A percentile compares a stretch with the other conserved stretches of the same genome.
Conservation (phyloP, 1,140 invertebrate genomes). For the Aphelenchoides fujianensis region DNA sequence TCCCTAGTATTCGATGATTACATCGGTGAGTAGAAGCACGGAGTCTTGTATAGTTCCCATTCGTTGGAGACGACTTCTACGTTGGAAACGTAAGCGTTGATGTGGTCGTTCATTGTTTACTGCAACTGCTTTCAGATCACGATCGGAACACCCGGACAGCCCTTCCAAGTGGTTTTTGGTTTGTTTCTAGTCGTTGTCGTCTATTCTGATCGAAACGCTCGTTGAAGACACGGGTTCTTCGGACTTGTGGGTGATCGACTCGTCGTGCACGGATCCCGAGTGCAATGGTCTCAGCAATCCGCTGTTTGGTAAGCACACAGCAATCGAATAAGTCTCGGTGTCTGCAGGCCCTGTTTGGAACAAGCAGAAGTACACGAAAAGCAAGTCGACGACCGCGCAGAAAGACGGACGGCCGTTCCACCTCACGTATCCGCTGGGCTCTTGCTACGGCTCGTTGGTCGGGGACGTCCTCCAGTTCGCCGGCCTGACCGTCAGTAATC, state of each 20-base stretch:
- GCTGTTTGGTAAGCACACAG: no score
- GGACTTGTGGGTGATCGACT: constrained; percentile 50
- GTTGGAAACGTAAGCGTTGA: constrained; percentile 47
- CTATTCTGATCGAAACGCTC: no score
- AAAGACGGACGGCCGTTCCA: constrained; percentile 31
- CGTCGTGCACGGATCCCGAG: constrained; percentile 34
- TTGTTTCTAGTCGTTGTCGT: constrained; percentile 26
- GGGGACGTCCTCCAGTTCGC: constrained; percentile 35
- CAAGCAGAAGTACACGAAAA: constrained; percentile 44
- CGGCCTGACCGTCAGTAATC: constrained; percentile 35
- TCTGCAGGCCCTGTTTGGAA: constrained; percentile 30
- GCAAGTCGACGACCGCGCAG: constrained; percentile 37
- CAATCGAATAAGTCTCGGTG: no score
- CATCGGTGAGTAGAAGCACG: not conserved
- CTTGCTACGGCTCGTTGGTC: constrained; percentile 34
- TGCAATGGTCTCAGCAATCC: constrained; percentile 38
- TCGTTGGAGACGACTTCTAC: constrained; percentile 46
- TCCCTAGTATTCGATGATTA: not conserved
- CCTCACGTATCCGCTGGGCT: constrained; percentile 49
- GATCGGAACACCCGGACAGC: constrained; percentile 45
- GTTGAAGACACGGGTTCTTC: no score
- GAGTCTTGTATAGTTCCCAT: no score
- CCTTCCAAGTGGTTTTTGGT: constrained; percentile 47
- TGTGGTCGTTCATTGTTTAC: no score
- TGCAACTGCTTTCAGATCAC: no score